Base-by-base conservation (phyloP, 1,140 invertebrate genomes). In the Drosophila elegans region DNA sequence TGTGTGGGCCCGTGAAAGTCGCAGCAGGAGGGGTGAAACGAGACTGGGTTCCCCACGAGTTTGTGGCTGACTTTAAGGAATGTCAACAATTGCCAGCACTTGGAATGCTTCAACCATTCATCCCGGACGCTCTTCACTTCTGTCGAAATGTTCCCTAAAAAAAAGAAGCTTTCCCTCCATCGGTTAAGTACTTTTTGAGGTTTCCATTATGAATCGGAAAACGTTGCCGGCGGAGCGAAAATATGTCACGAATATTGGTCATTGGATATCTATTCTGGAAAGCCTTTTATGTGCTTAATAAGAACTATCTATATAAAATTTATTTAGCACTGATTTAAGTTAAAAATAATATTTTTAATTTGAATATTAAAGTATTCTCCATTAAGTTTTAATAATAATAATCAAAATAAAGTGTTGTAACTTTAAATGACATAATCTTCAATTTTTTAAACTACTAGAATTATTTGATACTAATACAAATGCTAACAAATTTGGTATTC, bases 31-130 rank as follows among this genome's bases (percentile, higher is more conserved):
- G 38, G 9, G 11, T 36, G 27, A 3, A 11, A 21, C 27, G 25
- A 34, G 44, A 41, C 42, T 34, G 36, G 29, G 39, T 72, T 66
- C 71, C 60, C 81, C 75, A 63, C 64, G 72, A 59, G 60, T 73
- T 82, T 83, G 79, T 62, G 83, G 76, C 62, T 75, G 74, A 39
- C 82, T 69, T 62, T 49, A 76, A 82, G 79, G 79, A 88, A 88
- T 86, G 79, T 82, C 71, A 86, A 82, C 79, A 83, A 88, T 77
- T 86, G 79, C 83, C 75, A 61, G 60, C 73, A 69, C 73, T 76
- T 69, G 55, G 73, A 75, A 76, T 76, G 62, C 62, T 46, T 66
- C 34, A 60, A 54, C 46, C 57, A 44, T 60, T 51, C 52, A 16
- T 51, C 21, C 46, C 27, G 12, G 3, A 12, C 10, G 25, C 46